Percentiles rank a stretch among this genome's conserved stretches.
These are phyloP conservation scores for Belonocnema kinseyi DNA, from an alignment of 1,140 invertebrate genomes.

Conservation along the genomic window DNA sequence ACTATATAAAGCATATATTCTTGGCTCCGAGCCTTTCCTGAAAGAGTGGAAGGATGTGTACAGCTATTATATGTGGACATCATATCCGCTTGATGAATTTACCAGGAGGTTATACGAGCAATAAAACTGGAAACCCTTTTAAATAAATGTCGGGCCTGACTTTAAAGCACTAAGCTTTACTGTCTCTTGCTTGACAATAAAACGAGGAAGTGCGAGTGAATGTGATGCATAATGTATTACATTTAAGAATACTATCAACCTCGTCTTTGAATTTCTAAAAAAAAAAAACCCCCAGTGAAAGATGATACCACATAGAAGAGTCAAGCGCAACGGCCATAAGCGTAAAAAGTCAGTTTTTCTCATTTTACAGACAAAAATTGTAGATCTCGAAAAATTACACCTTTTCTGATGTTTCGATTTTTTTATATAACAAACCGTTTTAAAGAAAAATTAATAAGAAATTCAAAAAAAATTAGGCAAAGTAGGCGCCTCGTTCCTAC, in stretches of 20 bases:
- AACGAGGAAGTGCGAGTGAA: not conserved
- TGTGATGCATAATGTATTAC: conserved; percentile 9
- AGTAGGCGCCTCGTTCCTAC: too few relatives aligned
- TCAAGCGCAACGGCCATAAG: too few relatives aligned
- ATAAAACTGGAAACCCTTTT: conserved; percentile 64
- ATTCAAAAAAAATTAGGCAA: too few relatives aligned
- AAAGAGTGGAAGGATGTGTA: conserved; percentile 46
- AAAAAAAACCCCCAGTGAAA: too few relatives aligned
- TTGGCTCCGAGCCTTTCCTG: not conserved
- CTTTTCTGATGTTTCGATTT: too few relatives aligned
- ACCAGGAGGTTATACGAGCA: conserved; percentile 52
- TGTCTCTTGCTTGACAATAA: conserved; percentile 35
- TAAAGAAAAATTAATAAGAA: too few relatives aligned
- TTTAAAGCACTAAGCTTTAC: conserved; percentile 57
- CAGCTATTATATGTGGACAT: conserved; percentile 41
- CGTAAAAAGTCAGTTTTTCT: too few relatives aligned
- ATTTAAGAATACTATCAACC: not conserved
- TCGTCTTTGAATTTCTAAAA: not conserved
- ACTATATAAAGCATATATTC: not conserved
- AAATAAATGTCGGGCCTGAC: conserved; percentile 56
- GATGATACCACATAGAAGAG: too few relatives aligned
- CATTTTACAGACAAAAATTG: too few relatives aligned
- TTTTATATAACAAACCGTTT: too few relatives aligned
- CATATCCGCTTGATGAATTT: conserved; percentile 64
- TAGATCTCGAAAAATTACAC: too few relatives aligned